Evolutionary conservation across 2,888 invertebrate genomes (phyloP).

Genomic region (Papilio demoleus): DNA sequence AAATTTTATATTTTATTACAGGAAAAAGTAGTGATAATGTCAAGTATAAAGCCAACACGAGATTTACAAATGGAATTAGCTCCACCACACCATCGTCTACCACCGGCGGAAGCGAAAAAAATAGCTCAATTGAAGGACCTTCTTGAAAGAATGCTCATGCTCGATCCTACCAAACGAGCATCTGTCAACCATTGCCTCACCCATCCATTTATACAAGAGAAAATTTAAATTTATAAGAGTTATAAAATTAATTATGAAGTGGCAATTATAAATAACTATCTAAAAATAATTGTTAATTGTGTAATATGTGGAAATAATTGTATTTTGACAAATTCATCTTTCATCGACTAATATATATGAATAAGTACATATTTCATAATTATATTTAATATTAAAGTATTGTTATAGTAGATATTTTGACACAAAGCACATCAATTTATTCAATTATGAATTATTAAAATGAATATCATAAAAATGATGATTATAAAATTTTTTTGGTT

Average conservation of each 20-base stretch:
- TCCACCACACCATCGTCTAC: constrained; percentile 92
- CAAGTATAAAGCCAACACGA: constrained; percentile 92
- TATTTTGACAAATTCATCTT: too few relatives aligned
- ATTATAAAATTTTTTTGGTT: too few relatives aligned
- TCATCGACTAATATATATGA: too few relatives aligned
- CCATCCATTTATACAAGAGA: constrained; percentile 98
- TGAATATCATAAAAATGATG: too few relatives aligned
- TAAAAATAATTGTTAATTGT: too few relatives aligned
- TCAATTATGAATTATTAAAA: too few relatives aligned
- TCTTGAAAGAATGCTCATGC: constrained; percentile 94
- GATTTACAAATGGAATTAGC: constrained; percentile 95
- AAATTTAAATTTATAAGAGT: constrained; percentile 81
- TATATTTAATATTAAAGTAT: too few relatives aligned
- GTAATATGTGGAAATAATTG: too few relatives aligned
- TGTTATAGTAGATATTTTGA: too few relatives aligned
- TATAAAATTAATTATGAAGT: background rate
- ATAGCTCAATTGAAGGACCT: constrained; percentile 96
- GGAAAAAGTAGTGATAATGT: constrained; percentile 98
- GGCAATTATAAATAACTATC: too few relatives aligned
- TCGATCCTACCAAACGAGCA: constrained; percentile 96
- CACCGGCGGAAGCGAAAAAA: constrained; percentile 94
- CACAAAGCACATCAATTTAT: too few relatives aligned
- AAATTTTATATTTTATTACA: constrained; percentile 69
- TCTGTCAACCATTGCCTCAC: constrained; percentile 97
- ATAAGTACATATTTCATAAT: too few relatives aligned